These are phyloP conservation scores for Eucera pruinosa DNA, from an alignment of 2,888 invertebrate genomes.

Conservation along the genomic window DNA sequence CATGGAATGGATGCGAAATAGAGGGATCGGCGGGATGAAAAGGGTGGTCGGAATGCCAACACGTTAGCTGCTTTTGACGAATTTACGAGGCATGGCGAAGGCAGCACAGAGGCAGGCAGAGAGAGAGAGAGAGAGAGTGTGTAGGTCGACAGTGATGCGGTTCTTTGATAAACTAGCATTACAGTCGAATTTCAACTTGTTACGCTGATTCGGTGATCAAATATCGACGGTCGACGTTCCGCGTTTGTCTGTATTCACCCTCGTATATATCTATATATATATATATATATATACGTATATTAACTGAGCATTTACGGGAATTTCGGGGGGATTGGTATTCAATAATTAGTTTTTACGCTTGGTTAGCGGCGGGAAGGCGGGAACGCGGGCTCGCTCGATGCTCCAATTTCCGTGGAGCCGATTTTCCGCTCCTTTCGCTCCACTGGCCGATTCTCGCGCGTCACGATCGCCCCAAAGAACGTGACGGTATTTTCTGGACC, in stretches of 20 bases:
- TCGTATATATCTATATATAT: too few relatives aligned
- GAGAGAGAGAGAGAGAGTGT: slow-evolving; percentile 15
- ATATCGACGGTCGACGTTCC: slow-evolving; percentile 55
- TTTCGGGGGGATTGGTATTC: slow-evolving; percentile 52
- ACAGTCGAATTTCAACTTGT: slow-evolving; percentile 71
- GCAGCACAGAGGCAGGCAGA: too few relatives aligned
- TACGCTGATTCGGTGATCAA: slow-evolving; percentile 67
- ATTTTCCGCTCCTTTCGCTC: slow-evolving; percentile 1
- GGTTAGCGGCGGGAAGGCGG: slow-evolving; percentile 49
- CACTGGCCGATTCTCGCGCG: not conserved
- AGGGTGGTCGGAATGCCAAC: not conserved
- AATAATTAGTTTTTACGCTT: slow-evolving; percentile 67
- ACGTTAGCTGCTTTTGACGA: too few relatives aligned
- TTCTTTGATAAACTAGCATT: slow-evolving; percentile 66
- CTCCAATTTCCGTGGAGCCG: slow-evolving; percentile 25
- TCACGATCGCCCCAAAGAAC: not conserved
- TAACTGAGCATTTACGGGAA: slow-evolving; percentile 61
- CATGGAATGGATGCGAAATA: slow-evolving; percentile 11
- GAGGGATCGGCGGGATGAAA: not conserved
- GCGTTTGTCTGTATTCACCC: slow-evolving; percentile 39
- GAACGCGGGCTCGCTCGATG: slow-evolving; percentile 1
- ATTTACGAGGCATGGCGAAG: too few relatives aligned
- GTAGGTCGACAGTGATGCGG: slow-evolving; percentile 49
- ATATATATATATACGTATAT: slow-evolving; percentile 48
- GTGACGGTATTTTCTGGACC: slow-evolving; percentile 11